A percentile compares a stretch with the other conserved stretches of the same genome.
Conservation (phyloP, 2,797 vertebrate genomes). For the Picus viridis region DNA sequence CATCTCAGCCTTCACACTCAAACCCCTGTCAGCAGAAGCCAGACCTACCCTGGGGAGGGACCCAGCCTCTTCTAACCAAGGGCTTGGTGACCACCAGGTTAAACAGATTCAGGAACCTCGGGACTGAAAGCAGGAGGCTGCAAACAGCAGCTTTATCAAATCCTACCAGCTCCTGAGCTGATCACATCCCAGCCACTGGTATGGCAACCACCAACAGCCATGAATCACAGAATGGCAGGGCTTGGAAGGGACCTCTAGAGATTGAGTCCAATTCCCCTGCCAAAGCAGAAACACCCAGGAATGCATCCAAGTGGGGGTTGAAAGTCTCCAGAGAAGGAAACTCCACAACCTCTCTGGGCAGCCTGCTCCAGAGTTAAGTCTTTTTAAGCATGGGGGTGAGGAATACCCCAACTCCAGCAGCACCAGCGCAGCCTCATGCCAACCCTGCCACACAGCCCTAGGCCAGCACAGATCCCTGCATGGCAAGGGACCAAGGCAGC, state of each 20-base stretch:
- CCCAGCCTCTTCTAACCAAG: neutral
- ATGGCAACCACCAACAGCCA: rapidly evolving
- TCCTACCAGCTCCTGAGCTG: neutral
- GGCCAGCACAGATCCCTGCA: neutral
- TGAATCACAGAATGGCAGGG: too few relatives aligned
- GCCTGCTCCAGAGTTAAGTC: neutral
- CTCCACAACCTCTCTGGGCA: too few relatives aligned
- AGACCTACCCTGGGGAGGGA: neutral
- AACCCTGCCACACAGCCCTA: neutral
- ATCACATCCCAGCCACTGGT: rapidly evolving
- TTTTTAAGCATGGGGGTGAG: neutral
- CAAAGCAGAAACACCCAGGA: too few relatives aligned
- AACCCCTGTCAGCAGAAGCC: neutral
- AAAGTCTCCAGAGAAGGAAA: too few relatives aligned
- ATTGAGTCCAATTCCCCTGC: too few relatives aligned
- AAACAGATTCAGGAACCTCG: neutral
- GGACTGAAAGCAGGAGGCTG: neutral
- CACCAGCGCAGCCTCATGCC: neutral
- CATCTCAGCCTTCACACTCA: neutral
- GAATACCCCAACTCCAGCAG: rapidly evolving
- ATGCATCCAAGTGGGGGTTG: too few relatives aligned
- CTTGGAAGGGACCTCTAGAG: too few relatives aligned
- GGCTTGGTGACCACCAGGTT: rapidly evolving
- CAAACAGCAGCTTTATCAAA: neutral
- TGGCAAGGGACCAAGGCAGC: rapidly evolving